Base-by-base conservation (phyloP, 2,888 invertebrate genomes). In the Axea sp. region DNA sequence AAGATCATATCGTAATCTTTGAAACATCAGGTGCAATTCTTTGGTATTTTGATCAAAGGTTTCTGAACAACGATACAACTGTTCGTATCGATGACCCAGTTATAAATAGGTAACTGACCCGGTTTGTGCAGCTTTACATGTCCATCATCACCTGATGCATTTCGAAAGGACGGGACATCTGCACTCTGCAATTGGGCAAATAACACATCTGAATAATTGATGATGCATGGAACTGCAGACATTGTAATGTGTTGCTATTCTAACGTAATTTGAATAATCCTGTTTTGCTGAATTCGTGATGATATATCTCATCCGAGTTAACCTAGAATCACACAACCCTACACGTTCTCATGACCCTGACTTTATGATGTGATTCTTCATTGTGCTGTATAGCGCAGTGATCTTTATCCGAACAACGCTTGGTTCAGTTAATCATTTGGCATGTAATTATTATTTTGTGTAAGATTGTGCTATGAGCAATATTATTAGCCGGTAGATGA, bases 71-170 rank as follows among this genome's bases (percentile, higher is more conserved):
- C 55, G 57, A 67, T 55, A 75, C n/a, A 65, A 41, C 47, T 43
- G 64, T 37, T 55, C 51, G 60, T 26, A 59, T 30, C 57, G 73
- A 80, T 78, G 85, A 86, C 86, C 86, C 82, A 85, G 84, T 85
- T 86, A 79, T 81, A 85, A 85, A 85, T 85, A 82, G 85, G 84
- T 83, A 82, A 85, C 76, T 80, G 84, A 81, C 83, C 85, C 80
- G 82, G 82, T 84, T 78, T 67, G 76, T 75, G 75, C 80, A 79
- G 77, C 76, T 78, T 81, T 77, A 77, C 76, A 76, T 78, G 78
- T 82, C 79, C 80, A 79, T 81, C 81, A 83, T 81, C 75, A 79
- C 65, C 76, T 78, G 77, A 82, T 79, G 80, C 79, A 83, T 82
- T 82, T 82, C 79, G 80, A 80, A 81, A 77, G 76, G 79, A 60